These are phyloP conservation scores for Thalassophryne amazonica DNA, from an alignment of 2,797 vertebrate species.

Conservation along the genomic window DNA sequence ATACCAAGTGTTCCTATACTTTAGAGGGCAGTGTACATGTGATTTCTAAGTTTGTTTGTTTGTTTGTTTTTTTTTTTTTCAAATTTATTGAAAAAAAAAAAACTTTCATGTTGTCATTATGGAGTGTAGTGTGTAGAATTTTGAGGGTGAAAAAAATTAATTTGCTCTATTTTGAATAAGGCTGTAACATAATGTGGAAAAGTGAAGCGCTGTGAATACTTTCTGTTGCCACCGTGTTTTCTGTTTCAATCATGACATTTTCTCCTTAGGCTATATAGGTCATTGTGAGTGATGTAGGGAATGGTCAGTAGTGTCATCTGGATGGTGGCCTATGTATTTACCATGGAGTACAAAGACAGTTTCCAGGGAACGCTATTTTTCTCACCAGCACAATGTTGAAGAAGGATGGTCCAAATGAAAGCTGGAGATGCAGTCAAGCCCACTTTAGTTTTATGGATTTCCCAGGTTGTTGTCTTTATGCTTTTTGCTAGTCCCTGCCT, in stretches of 20 bases:
- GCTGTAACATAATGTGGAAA: no score
- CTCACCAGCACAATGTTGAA: constrained; percentile 11
- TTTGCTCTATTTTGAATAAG: no score
- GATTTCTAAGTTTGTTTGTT: no score
- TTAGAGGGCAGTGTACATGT: no score
- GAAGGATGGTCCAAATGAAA: constrained; percentile 26
- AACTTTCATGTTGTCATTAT: no score
- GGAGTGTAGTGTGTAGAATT: no score
- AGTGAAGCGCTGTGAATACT: no score
- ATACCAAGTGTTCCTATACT: no score
- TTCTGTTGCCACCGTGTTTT: no score
- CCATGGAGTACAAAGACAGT: constrained; percentile 16
- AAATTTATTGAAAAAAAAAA: no score
- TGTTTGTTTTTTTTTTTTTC: no score
- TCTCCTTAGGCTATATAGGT: constrained; percentile 53
- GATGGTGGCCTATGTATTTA: constrained; percentile 48
- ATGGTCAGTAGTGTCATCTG: constrained; percentile 36
- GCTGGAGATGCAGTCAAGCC: constrained; percentile 11
- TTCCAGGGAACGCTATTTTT: constrained; percentile 24
- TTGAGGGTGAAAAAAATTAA: no score
- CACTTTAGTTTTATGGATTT: background rate
- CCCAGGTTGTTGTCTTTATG: constrained; percentile 27
- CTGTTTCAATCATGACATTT: constrained; percentile 67
- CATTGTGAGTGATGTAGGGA: constrained; percentile 51
- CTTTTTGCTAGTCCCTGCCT: constrained; percentile 29